Conservation (phyloP, 2,888 invertebrate species). For the Euzetes globulus region DNA sequence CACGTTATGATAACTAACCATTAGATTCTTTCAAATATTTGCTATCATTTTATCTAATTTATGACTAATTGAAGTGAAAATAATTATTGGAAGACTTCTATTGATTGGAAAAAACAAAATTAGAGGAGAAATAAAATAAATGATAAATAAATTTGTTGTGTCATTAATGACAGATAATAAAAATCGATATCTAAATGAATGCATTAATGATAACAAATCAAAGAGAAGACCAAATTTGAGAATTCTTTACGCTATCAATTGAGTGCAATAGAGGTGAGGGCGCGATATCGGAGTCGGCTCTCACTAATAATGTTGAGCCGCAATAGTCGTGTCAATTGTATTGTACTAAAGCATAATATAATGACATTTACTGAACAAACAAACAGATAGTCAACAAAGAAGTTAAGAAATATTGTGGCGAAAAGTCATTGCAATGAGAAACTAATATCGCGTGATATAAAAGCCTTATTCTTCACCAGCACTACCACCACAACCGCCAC, state of each 20-base stretch:
- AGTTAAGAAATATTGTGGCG: neutral
- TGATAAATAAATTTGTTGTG: too few relatives aligned
- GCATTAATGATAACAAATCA: neutral
- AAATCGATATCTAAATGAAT: too few relatives aligned
- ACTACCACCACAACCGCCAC: neutral
- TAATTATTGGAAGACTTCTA: too few relatives aligned
- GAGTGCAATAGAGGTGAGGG: neutral
- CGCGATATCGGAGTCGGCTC: neutral
- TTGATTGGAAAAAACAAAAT: too few relatives aligned
- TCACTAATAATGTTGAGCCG: neutral
- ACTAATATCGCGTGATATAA: conserved; percentile 19
- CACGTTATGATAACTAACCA: too few relatives aligned
- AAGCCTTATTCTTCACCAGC: neutral
- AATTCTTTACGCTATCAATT: neutral
- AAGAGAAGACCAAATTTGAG: neutral
- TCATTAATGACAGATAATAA: too few relatives aligned
- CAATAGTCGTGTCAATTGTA: neutral
- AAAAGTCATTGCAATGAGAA: neutral
- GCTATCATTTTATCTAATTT: too few relatives aligned
- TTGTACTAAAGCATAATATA: neutral
- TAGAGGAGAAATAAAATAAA: too few relatives aligned
- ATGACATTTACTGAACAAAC: neutral
- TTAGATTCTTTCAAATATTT: too few relatives aligned
- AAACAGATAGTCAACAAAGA: neutral
- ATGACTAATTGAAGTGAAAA: too few relatives aligned